phyloP scores from a whole-genome alignment of 2,888 invertebrate genomes.

The Bruchidius siliquastri region DNA sequence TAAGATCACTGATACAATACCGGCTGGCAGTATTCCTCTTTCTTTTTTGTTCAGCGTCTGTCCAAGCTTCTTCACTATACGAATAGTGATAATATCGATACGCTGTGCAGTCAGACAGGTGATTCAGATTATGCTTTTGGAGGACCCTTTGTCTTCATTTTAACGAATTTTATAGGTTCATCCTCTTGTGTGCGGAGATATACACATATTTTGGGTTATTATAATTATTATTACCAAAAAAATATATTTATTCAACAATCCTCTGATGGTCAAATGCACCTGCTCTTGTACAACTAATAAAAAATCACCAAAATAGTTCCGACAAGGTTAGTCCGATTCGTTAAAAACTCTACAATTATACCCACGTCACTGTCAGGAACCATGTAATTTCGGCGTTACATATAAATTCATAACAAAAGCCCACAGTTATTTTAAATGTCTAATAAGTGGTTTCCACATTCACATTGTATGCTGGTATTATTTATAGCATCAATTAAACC shows the following conservation, averaged over 20 bases:
- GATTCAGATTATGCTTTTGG: background rate
- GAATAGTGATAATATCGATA: background rate
- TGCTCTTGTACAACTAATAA: background rate
- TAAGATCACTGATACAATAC: background rate
- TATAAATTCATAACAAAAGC: background rate
- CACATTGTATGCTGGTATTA: background rate
- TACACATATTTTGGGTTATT: no score
- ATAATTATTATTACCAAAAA: no score
- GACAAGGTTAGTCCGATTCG: background rate
- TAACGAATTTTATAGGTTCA: no score
- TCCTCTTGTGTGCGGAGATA: no score
- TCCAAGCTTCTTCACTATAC: background rate
- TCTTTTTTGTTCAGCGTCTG: background rate
- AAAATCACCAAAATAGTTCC: background rate
- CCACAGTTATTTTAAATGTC: background rate
- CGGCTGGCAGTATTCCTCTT: background rate
- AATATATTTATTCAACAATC: no score
- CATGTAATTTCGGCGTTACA: background rate
- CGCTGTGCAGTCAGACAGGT: background rate
- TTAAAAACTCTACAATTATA: background rate
- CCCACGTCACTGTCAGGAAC: background rate
- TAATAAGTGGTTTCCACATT: background rate
- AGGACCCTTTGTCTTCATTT: background rate
- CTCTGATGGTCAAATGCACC: background rate
- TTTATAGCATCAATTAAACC: background rate